These are phyloP conservation scores for Stegostoma tigrinum DNA, from an alignment of 2,113 vertebrate species.

Conservation along the genomic window DNA sequence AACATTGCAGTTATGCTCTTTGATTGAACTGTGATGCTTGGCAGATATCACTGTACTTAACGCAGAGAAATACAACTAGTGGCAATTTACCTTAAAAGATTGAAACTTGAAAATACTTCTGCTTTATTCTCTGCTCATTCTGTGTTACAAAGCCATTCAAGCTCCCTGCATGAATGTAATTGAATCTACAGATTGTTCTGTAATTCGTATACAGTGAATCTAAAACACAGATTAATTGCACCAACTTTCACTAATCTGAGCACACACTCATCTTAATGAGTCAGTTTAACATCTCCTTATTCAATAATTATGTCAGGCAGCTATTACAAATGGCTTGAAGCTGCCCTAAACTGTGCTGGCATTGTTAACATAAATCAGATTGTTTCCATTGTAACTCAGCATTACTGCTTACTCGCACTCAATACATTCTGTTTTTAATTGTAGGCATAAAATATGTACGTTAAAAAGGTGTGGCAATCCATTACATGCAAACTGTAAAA, in stretches of 20 bases:
- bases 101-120: not conserved
- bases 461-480: not conserved
- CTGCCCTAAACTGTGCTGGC: not conserved
- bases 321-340: constrained; percentile 20
- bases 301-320: constrained; percentile 21
- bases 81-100: not conserved
- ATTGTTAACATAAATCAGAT: not conserved
- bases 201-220: not conserved
- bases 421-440: not conserved
- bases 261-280: constrained; percentile 24
- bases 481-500: not conserved
- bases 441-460: not conserved
- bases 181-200: not conserved
- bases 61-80: not conserved
- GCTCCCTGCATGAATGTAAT: not conserved
- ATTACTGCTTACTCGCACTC: not conserved
- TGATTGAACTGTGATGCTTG: not conserved
- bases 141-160: not conserved
- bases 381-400: not conserved
- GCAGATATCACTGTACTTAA: not conserved
- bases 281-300: constrained; percentile 29
- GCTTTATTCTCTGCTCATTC: not conserved
- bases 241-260: constrained; percentile 1
- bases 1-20: not conserved
- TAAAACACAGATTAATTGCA: constrained; percentile 25